A percentile compares a stretch with the other conserved stretches of the same genome.
Evolutionary conservation across 1,140 invertebrate species (phyloP).

Genomic region (Teleopsis dalmanni): DNA sequence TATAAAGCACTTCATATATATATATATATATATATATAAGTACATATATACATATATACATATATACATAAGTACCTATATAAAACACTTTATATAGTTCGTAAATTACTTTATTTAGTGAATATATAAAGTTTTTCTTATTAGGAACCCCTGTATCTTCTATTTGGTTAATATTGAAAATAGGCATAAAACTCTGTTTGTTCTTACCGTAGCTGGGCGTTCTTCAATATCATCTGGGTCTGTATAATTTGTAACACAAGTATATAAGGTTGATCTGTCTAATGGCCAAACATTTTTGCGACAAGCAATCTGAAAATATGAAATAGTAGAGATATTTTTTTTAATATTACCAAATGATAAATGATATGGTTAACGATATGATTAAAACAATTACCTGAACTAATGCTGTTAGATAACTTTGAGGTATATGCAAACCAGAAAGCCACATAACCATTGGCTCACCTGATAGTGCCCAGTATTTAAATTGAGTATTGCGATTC

Average conservation of each 20-base stretch:
- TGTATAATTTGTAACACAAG: slow-evolving; percentile 61
- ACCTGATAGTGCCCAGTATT: slow-evolving; percentile 43
- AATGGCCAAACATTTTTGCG: slow-evolving; percentile 79
- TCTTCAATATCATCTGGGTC: slow-evolving; percentile 67
- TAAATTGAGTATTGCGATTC: slow-evolving; percentile 37
- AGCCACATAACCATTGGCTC: slow-evolving; percentile 86
- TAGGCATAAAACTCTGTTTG: background rate
- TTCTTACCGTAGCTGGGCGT: slow-evolving; percentile 57
- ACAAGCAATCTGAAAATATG: slow-evolving; percentile 67
- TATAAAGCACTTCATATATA: too few species aligned
- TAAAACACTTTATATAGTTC: too few species aligned
- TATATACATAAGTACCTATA: too few species aligned
- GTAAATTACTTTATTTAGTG: too few species aligned
- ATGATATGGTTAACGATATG: too few species aligned
- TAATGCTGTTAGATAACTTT: slow-evolving; percentile 81
- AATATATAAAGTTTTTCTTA: too few species aligned
- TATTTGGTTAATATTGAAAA: too few species aligned
- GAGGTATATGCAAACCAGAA: slow-evolving; percentile 80
- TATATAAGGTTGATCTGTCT: slow-evolving; percentile 76
- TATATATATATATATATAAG: too few species aligned
- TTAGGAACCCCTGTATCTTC: too few species aligned
- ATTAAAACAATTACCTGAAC: slow-evolving; percentile 49
- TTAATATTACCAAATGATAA: too few species aligned
- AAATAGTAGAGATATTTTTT: too few species aligned
- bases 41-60: too few species aligned